Percentiles rank a stretch among this genome's conserved stretches.
Conservation (phyloP, 2,797 vertebrate species). For the Parambassis ranga region DNA sequence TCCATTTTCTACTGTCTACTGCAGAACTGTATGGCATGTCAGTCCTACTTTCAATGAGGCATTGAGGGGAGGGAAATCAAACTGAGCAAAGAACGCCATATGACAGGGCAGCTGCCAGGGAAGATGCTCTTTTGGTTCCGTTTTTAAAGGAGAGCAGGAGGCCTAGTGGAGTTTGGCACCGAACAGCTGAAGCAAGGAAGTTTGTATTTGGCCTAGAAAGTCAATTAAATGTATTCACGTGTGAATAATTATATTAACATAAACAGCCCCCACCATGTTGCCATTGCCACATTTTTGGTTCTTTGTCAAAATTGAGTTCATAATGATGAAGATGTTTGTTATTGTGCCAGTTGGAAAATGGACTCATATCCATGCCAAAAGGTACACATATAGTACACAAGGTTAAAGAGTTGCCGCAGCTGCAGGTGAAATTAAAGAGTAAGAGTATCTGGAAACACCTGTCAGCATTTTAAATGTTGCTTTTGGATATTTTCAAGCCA, state of each 20-base stretch:
- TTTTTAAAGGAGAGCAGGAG: constrained; percentile 46
- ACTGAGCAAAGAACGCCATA: constrained; percentile 55
- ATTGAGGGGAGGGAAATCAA: constrained; percentile 41
- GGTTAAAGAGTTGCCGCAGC: too few species aligned
- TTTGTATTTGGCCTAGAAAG: constrained; percentile 47
- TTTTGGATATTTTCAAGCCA: constrained; percentile 55
- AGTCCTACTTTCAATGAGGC: constrained; percentile 49
- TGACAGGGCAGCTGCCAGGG: constrained; percentile 68
- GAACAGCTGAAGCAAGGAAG: constrained; percentile 19
- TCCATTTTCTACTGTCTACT: too few species aligned
- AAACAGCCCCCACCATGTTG: constrained; percentile 16
- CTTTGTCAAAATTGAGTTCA: constrained; percentile 21
- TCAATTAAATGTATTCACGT: constrained; percentile 53
- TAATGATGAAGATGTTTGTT: constrained; percentile 31
- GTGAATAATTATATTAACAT: constrained; percentile 40
- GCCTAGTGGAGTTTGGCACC: constrained; percentile 39
- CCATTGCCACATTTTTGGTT: constrained; percentile 9
- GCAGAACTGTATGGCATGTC: constrained; percentile 42
- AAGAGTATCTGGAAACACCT: not conserved
- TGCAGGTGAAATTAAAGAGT: not conserved
- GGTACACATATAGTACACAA: too few species aligned
- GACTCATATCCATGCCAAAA: too few species aligned
- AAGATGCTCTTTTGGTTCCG: constrained; percentile 49
- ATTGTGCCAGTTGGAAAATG: constrained; percentile 22
- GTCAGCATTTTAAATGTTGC: constrained; percentile 45